These are phyloP conservation scores for Callopanchax toddi DNA, from an alignment of 2,113 vertebrate genomes.

Conservation along the genomic window DNA sequence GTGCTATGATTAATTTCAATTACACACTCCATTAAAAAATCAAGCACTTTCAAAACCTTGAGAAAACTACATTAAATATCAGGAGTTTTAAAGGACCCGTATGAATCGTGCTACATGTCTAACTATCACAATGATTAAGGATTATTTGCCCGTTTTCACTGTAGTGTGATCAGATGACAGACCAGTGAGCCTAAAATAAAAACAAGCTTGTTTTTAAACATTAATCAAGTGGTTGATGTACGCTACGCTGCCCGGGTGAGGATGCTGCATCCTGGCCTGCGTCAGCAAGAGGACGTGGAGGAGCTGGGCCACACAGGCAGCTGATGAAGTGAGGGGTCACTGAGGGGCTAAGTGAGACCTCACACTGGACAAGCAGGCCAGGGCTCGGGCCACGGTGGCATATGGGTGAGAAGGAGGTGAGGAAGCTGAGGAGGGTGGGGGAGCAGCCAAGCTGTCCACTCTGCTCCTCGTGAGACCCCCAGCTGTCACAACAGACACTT, in stretches of 20 bases:
- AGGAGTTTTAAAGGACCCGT: too few species aligned
- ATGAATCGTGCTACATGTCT: too few species aligned
- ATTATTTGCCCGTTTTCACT: too few species aligned
- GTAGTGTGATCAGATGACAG: too few species aligned
- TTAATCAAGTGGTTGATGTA: constrained; percentile 42
- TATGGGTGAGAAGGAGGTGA: constrained; percentile 70
- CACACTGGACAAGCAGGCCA: constrained; percentile 64
- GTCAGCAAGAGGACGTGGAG: constrained; percentile 19
- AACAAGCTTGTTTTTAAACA: too few species aligned
- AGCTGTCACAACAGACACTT: constrained; percentile 81
- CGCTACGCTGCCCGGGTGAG: constrained; percentile 39
- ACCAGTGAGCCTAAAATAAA: too few species aligned
- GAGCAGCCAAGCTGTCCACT: constrained; percentile 58
- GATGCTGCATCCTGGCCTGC: constrained; percentile 10
- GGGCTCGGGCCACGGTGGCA: constrained; percentile 58
- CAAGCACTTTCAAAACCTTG: too few species aligned
- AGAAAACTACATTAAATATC: too few species aligned
- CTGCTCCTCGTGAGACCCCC: constrained; percentile 66
- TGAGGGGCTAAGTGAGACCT: constrained; percentile 72
- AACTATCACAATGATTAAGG: too few species aligned
- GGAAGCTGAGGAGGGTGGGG: constrained; percentile 30
- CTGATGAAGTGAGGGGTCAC: constrained; percentile 66
- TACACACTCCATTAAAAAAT: too few species aligned
- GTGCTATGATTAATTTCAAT: too few species aligned
- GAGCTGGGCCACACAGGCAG: constrained; percentile 57